Conservation (phyloP, 2,888 invertebrate genomes). For the Leucophenga maculata region DNA sequence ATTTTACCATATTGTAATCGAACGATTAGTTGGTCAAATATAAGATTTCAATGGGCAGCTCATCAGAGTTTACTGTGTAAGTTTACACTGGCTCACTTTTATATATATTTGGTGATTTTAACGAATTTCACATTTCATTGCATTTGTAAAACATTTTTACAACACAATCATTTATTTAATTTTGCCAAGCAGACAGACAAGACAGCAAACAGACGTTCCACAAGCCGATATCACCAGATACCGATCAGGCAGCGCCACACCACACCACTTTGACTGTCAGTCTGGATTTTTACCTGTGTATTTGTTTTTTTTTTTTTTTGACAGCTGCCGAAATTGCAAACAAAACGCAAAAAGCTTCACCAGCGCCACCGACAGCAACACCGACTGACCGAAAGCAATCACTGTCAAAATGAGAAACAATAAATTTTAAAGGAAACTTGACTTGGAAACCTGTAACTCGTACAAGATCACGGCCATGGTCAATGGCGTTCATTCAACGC, state of each 20-base stretch:
- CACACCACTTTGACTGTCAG: neutral
- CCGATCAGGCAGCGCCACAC: constrained; percentile 6
- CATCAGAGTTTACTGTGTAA: too few species aligned
- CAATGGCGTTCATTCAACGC: constrained; percentile 32
- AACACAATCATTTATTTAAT: neutral
- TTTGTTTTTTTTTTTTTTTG: too few species aligned
- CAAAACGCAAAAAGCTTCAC: too few species aligned
- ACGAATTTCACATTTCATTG: too few species aligned
- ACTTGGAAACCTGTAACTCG: constrained; percentile 27
- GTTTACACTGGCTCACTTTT: too few species aligned
- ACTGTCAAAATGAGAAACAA: constrained; percentile 13
- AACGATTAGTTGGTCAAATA: too few species aligned
- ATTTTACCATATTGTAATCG: too few species aligned
- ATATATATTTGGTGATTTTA: too few species aligned
- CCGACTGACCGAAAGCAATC: constrained; percentile 7
- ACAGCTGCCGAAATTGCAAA: too few species aligned
- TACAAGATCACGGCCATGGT: constrained; percentile 42
- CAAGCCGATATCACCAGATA: neutral
- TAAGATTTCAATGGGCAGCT: too few species aligned
- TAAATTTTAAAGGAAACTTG: constrained; percentile 31
- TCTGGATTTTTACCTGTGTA: neutral
- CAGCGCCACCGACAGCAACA: neutral
- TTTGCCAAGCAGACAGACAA: neutral
- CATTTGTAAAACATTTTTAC: neutral
- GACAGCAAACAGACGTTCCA: constrained; percentile 41